Conservation (phyloP, 2,113 vertebrate species). For the Osmerus eperlanus region DNA sequence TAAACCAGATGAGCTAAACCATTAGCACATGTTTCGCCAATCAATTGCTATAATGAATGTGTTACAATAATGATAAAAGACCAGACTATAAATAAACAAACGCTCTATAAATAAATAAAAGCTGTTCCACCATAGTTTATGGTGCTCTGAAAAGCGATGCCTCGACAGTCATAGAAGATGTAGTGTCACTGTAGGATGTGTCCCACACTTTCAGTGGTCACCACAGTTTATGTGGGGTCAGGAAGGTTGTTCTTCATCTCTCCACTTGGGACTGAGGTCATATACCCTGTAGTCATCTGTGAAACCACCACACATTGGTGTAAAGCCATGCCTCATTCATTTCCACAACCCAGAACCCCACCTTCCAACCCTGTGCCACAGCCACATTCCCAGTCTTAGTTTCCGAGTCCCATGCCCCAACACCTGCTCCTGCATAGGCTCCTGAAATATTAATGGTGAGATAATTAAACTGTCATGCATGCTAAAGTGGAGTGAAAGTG, state of each 20-base stretch:
- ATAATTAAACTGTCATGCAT: conserved; percentile 61
- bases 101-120: not conserved
- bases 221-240: conserved; percentile 33
- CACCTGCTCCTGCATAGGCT: conserved; percentile 12
- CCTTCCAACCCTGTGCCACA: conserved; percentile 7
- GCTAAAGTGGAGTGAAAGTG: conserved; percentile 42
- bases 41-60: too few species aligned
- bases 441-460: conserved; percentile 58
- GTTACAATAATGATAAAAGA: too few species aligned
- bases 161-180: not conserved
- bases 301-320: conserved; percentile 30
- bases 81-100: not conserved
- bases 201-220: conserved; percentile 25
- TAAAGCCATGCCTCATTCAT: conserved; percentile 13
- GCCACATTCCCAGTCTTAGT: not conserved
- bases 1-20: too few species aligned
- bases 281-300: conserved; percentile 38
- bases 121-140: not conserved
- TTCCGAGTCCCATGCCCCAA: not conserved
- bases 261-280: conserved; percentile 50
- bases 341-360: not conserved
- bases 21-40: too few species aligned
- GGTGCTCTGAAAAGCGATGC: not conserved
- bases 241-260: conserved; percentile 47
- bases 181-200: conserved; percentile 16